Evolutionary conservation across 2,888 invertebrate genomes (phyloP).

Genomic region (Gymnocheta viridis): DNA sequence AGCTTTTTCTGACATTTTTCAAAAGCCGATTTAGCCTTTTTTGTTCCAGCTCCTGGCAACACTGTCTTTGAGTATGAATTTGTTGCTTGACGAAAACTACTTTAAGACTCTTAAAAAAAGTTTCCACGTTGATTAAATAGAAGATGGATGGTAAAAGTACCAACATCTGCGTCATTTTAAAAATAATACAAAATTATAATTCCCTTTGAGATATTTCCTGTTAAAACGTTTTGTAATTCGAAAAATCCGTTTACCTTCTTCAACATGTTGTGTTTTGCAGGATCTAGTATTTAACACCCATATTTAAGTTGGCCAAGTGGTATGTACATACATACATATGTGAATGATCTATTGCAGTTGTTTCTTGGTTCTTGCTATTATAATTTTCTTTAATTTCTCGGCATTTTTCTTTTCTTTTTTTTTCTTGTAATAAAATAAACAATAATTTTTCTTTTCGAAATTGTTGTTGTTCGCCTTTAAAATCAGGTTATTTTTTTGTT

Average conservation of each 20-base stretch:
- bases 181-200: not conserved
- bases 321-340: too few relatives aligned
- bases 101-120: not conserved
- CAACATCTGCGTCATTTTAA: constrained; percentile 12
- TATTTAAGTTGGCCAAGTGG: not conserved
- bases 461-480: constrained; percentile 10
- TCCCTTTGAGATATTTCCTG: not conserved
- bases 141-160: not conserved
- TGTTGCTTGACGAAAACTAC: too few relatives aligned
- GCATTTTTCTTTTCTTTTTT: not conserved
- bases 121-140: constrained; percentile 9
- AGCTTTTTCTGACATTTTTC: too few relatives aligned
- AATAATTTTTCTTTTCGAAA: not conserved
- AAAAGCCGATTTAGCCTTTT: too few relatives aligned
- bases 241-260: not conserved
- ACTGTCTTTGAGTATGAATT: too few relatives aligned
- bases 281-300: constrained; percentile 1
- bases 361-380: constrained; percentile 9
- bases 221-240: not conserved
- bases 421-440: constrained; percentile 30
- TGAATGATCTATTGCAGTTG: not conserved
- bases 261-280: not conserved
- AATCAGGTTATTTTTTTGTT: constrained; percentile 32
- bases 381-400: too few relatives aligned
- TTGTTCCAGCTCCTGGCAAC: too few relatives aligned